Base-by-base conservation (phyloP, 1,140 invertebrate genomes). In the Drosophila willistoni region DNA sequence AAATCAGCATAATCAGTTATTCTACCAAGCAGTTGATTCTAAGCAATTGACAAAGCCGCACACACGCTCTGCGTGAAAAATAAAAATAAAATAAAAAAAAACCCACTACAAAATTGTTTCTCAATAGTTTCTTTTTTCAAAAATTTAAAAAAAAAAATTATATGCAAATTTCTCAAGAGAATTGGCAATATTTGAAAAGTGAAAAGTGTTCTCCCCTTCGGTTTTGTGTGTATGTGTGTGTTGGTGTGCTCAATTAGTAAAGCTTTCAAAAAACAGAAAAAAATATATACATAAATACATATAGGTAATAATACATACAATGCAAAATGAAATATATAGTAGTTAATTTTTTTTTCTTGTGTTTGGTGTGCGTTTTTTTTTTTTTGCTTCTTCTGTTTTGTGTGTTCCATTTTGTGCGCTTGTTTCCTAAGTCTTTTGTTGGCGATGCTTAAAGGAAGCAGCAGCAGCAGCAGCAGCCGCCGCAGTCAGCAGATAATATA, bases 1-100 rank as follows among this genome's bases (percentile, higher is more conserved):
- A 90, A 90, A 90, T 89, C 84, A 90, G 70, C 87, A 90, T 83
- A 90, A 83, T 90, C 89, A 71, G 87, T 84, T 87, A 87, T 90
- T 90, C 79, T 83, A 87, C 65, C 72, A 63, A 81, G 57, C 87
- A 90, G 87, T 90, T 75, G 74, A 90, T 90, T 90, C 87, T 90
- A 82, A 80, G 79, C 77, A 59, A 73, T 82, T 65, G 73, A 71
- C 79, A 64, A 55, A 79, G 86, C 75, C 73, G 73, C 79, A 85
- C 85, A 85, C 85, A 85, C 85, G 76, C 73, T 68, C 61, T 87
- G 83, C 83, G 87, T 89, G 77, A 14, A 2, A 57, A 57, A 57
- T 13, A 60, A 60, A 29, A 29, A 5, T 2, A 29, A 6, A 29
- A 29, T 0, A 29, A 29, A 29, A 29, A 29, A 29, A 6, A 1